Evolutionary conservation across 2,113 vertebrate species (phyloP).

Genomic region (Pelecanoides urinatrix): DNA sequence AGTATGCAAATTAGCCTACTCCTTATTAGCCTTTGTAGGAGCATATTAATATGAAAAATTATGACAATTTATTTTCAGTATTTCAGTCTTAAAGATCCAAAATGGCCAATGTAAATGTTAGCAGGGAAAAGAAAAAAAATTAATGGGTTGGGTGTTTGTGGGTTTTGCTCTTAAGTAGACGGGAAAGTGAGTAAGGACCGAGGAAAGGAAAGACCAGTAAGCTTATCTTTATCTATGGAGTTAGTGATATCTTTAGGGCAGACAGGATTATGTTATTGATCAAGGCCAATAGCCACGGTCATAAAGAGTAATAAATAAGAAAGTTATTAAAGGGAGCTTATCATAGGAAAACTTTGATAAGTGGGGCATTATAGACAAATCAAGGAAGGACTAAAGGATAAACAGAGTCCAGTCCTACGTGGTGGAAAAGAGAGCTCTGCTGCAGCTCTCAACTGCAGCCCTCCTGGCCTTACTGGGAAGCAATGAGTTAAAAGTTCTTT

Average conservation of each 20-base stretch:
- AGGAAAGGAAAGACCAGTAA: background rate
- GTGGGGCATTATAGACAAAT: background rate
- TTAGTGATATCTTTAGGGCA: background rate
- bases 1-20: background rate
- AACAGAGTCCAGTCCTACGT: background rate
- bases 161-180: background rate
- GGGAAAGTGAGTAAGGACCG: background rate
- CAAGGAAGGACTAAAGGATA: background rate
- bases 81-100: background rate
- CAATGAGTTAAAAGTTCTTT: conserved; percentile 41
- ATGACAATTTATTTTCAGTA: background rate
- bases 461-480: background rate
- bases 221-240: background rate
- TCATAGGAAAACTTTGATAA: background rate
- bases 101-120: background rate
- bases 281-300: background rate
- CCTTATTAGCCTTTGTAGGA: background rate
- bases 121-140: background rate
- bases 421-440: background rate
- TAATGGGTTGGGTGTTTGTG: background rate
- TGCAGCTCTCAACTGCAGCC: background rate
- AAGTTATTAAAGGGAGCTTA: background rate
- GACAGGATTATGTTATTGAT: background rate
- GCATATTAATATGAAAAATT: background rate
- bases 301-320: background rate